Evolutionary conservation across 2,797 vertebrate species (phyloP).

Genomic region (Momotus momota): DNA sequence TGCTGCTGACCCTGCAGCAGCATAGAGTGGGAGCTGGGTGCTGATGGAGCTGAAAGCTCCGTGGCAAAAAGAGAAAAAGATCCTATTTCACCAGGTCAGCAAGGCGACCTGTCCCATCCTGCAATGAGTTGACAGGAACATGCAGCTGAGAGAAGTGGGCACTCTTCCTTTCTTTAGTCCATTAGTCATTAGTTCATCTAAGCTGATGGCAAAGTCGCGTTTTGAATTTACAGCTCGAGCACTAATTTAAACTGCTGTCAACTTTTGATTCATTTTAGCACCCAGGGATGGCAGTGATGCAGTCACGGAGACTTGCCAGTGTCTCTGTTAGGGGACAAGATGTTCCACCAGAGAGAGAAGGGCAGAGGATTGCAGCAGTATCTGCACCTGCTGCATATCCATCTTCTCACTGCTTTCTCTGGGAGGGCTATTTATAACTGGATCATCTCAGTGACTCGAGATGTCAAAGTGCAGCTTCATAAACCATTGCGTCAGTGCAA

Average conservation of each 20-base stretch:
- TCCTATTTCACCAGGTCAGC: neutral
- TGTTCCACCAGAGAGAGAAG: neutral
- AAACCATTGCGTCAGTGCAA: neutral
- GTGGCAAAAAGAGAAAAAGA: neutral
- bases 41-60: neutral
- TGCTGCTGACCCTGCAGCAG: neutral
- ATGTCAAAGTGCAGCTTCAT: neutral
- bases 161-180: neutral
- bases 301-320: neutral
- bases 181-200: neutral
- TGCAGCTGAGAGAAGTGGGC: neutral
- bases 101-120: neutral
- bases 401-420: neutral
- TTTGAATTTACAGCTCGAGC: neutral
- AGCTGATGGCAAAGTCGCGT: neutral
- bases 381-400: neutral
- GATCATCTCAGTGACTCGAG: rapidly evolving
- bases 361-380: neutral
- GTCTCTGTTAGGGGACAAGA: neutral
- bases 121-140: neutral
- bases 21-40: neutral
- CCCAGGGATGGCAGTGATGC: neutral
- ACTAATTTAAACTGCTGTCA: neutral
- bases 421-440: neutral
- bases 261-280: neutral